Conservation (phyloP, 2,888 invertebrate species). For the Andrena trimmerana region DNA sequence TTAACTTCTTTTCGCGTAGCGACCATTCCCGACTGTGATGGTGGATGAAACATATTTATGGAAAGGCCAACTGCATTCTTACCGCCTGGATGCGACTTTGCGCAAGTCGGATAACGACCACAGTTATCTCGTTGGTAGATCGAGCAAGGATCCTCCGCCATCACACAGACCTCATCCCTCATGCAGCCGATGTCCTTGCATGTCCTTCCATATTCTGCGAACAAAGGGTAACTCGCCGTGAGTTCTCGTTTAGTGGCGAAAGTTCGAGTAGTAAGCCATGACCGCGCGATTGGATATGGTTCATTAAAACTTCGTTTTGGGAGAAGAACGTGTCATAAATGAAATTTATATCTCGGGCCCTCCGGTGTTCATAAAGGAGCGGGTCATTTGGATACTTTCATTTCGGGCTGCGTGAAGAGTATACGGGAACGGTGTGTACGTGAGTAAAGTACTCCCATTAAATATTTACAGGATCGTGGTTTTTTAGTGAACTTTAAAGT, state of each 20-base stretch:
- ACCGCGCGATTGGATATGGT: slow-evolving; percentile 43
- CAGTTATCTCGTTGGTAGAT: slow-evolving; percentile 87
- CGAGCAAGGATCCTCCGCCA: slow-evolving; percentile 90
- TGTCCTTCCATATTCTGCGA: slow-evolving; percentile 91
- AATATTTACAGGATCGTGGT: slow-evolving; percentile 40
- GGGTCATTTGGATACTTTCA: slow-evolving; percentile 29
- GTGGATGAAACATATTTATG: slow-evolving; percentile 34
- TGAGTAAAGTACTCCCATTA: slow-evolving; percentile 1
- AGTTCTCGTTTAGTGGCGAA: slow-evolving; percentile 49
- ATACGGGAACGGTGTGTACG: slow-evolving; percentile 17
- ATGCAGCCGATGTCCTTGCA: slow-evolving; percentile 93
- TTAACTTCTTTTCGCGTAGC: not conserved
- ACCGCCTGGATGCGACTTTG: slow-evolving; percentile 86
- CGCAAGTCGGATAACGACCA: slow-evolving; percentile 90
- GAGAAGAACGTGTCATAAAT: slow-evolving; percentile 28
- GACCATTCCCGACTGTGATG: slow-evolving; percentile 5
- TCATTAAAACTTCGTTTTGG: slow-evolving; percentile 43
- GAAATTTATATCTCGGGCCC: slow-evolving; percentile 31
- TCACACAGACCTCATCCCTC: slow-evolving; percentile 90
- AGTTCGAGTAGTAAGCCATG: slow-evolving; percentile 42
- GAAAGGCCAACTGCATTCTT: slow-evolving; percentile 59
- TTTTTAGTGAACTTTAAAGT: not conserved
- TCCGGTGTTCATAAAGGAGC: not conserved
- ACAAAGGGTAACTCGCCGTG: slow-evolving; percentile 7
- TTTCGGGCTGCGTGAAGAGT: not conserved